These are phyloP conservation scores for Chrysomallon squamiferum DNA, from an alignment of 1,140 invertebrate species.

Conservation along the genomic window DNA sequence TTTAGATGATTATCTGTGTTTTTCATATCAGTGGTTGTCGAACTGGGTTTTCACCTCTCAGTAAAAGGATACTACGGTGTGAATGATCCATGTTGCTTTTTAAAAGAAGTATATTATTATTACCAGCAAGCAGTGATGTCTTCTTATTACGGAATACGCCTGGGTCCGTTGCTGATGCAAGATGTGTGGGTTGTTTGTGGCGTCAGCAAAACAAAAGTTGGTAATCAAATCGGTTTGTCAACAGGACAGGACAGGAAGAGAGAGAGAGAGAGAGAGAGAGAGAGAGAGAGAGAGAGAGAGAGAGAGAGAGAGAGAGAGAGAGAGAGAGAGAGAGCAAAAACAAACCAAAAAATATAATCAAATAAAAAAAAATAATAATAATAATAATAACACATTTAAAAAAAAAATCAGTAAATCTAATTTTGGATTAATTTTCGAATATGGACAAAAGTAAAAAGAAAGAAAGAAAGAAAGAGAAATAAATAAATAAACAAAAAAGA, in stretches of 20 bases:
- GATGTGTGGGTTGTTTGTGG: not conserved
- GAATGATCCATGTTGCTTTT: no score
- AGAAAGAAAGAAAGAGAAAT: not conserved
- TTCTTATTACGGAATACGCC: no score
- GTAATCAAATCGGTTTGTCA: not conserved
- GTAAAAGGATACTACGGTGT: no score
- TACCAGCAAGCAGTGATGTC: no score
- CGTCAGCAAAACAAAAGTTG: not conserved
- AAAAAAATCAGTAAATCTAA: not conserved
- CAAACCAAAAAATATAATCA: not conserved
- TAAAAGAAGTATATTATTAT: no score
- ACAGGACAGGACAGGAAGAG: not conserved
- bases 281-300: not conserved
- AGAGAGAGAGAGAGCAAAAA: not conserved
- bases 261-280: constrained; percentile 9
- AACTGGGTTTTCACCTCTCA: no score
- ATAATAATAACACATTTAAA: not conserved
- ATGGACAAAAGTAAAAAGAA: not conserved
- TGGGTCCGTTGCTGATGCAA: no score
- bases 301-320: constrained; percentile 6
- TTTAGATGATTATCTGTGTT: no score
- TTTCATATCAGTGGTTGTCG: no score
- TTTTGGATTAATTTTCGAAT: not conserved
- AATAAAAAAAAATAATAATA: not conserved
- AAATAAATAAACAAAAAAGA: no score